Evolutionary conservation across 2,888 invertebrate genomes (phyloP), one percentile per base, ranked within the genome.

Genomic region (Chrysopilus asiliformis): DNA sequence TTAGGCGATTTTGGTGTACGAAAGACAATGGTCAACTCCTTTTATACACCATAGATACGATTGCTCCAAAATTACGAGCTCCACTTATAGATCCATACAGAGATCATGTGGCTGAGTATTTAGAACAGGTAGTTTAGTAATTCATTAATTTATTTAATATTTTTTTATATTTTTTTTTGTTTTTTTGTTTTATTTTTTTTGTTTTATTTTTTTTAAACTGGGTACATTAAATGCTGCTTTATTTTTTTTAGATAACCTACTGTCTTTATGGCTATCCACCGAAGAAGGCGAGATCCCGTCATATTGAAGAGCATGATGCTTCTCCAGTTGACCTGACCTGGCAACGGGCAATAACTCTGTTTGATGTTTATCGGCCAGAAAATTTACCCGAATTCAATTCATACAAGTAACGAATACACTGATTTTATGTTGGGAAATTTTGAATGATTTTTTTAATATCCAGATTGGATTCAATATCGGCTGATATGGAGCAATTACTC

Each of bases 201-300:
- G n/a, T n/a, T n/a, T n/a, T n/a, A n/a, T n/a, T n/a, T n/a, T n/a
- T n/a, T n/a, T n/a, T n/a, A n/a, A n/a, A n/a, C n/a, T n/a, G n/a
- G n/a, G n/a, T n/a, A n/a, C n/a, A n/a, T n/a, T n/a, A n/a, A n/a
- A n/a, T n/a, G n/a, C n/a, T n/a, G n/a, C n/a, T n/a, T n/a, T n/a
- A 20, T 12, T 7, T 24, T 24, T 17, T 24, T 3, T 31, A 53
- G 53, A 67, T 68, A 46, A 69, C 72, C 40, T 90, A 75, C 58
- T 94, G 94, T 57, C 65, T 94, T 2, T 93, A 82, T 57, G 79
- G 80, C 2, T 82, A 85, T 63, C 84, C 84, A 1, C 76, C 72
- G 39, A 80, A 75, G 53, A 79, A 77, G 51, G 74, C 47, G 39
- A 66, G 69, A 45, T 50, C 66, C 2, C 65, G 68, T 1, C 54